Base-by-base conservation (phyloP, 53 echinoderm and acorn worm species). In the Temnopleurus reevesii region DNA sequence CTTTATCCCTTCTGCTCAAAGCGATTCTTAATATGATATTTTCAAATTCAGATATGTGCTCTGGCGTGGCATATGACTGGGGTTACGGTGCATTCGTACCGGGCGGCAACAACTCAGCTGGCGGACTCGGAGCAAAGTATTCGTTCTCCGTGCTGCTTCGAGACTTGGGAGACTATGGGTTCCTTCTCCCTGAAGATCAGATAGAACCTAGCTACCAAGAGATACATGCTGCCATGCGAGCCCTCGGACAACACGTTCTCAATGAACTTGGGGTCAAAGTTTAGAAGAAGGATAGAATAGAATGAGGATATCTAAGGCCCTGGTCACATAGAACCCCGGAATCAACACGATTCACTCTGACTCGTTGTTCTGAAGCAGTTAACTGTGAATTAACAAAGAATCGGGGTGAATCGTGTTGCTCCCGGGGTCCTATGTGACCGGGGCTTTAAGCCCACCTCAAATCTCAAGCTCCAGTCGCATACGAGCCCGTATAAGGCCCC, bases 21-120 rank as follows among this genome's bases (percentile, higher is more conserved):
- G n/a, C 24, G 19, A 6, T 55, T 55, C 55, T 65, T 3, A 0
- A 1, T 36, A 18, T n/a, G 18, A 2, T 77, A 2, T 49, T 57
- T 55, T 28, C 89, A 96, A 94, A 96, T 81, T 86, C 86, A 28
- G 94, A 94, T 1, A 60, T 94, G 0, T 94, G 96, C 0, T 88
- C 90, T 0, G 92, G 94, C 59, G 86, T 76, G 46, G 95, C 93
- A 57, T 95, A 91, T 79, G 71, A 71, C n/a, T 38, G 18, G 18
- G 96, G 92, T 9, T 96, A 92, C 89, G 96, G 47, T n/a, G 36
- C 6, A 23, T 66, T 49, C 51, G 8, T 26, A 1, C 25, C 0
- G 12, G 6, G 7, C 4, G 29, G 51, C 23, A 53, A 27, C 33
- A 15, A 65, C 29, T 46, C 71, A 2, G 12, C 2, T 12, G 87